These are phyloP conservation scores for Blennius ocellaris DNA, from an alignment of 2,113 vertebrate genomes.

Conservation along the genomic window DNA sequence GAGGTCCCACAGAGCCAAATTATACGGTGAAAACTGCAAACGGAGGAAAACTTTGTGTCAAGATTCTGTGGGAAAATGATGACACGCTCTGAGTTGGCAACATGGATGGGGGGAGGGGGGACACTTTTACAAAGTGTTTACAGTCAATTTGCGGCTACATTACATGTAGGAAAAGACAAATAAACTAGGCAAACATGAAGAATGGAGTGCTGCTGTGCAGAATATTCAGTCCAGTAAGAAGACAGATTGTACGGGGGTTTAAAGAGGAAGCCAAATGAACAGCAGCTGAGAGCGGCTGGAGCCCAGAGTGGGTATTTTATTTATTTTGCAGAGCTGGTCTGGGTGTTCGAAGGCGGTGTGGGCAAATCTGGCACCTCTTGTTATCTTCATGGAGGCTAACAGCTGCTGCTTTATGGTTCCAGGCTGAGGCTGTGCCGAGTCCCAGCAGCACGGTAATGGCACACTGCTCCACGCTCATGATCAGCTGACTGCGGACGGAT, in stretches of 20 bases:
- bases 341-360: constrained; percentile 2
- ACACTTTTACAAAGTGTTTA: not conserved
- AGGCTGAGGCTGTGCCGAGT: not conserved
- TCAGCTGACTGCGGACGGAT: too few species aligned
- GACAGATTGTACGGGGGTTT: not conserved
- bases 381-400: constrained; percentile 28
- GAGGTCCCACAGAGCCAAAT: constrained; percentile 21
- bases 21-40: constrained; percentile 19
- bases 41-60: constrained; percentile 8
- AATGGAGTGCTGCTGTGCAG: not conserved
- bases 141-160: not conserved
- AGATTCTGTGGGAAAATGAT: constrained; percentile 13
- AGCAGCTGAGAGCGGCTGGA: not conserved
- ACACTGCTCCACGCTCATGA: too few species aligned
- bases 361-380: constrained; percentile 16
- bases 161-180: not conserved
- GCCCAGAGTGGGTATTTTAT: not conserved
- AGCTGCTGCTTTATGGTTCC: constrained; percentile 45
- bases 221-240: not conserved
- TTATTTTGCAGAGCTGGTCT: constrained; percentile 1
- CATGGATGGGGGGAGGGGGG: too few species aligned
- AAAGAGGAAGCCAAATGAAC: not conserved
- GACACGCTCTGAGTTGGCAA: constrained; percentile 11
- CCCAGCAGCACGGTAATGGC: too few species aligned
- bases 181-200: not conserved